Conservation (phyloP, 2,888 invertebrate genomes). For the Seira sanloemensis region DNA sequence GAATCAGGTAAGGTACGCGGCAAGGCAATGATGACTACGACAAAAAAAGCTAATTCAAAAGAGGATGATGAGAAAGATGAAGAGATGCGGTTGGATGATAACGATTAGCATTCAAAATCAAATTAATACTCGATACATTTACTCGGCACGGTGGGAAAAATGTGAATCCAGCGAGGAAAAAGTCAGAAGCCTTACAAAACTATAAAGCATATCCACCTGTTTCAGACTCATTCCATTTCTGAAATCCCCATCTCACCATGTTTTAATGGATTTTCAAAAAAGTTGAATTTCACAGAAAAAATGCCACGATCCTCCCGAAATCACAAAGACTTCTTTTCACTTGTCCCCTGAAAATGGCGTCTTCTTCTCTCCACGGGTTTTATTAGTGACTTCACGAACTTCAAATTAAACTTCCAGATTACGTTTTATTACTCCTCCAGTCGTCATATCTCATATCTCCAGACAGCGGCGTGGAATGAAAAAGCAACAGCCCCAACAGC, state of each 20-base stretch:
- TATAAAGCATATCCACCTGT: no score
- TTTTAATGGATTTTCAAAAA: no score
- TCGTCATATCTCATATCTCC: slow-evolving; percentile 61
- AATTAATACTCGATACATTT: slow-evolving; percentile 31
- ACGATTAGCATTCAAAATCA: slow-evolving; percentile 47
- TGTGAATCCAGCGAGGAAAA: no score
- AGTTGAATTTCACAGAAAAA: no score
- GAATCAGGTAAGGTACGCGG: neutral
- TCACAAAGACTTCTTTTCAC: no score
- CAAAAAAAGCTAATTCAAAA: slow-evolving; percentile 35
- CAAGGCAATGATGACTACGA: slow-evolving; percentile 13
- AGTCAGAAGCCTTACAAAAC: no score
- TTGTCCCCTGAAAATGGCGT: no score
- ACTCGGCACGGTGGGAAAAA: slow-evolving; percentile 30
- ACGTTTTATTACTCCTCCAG: slow-evolving; percentile 60
- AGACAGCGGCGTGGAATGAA: slow-evolving; percentile 29
- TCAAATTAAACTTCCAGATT: slow-evolving; percentile 68
- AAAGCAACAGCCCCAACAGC: slow-evolving; percentile 31
- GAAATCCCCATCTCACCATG: no score
- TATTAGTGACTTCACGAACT: slow-evolving; percentile 69
- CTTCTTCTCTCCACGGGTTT: slow-evolving; percentile 61
- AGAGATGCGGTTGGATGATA: slow-evolving; percentile 15
- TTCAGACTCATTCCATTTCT: no score
- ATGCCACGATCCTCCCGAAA: no score
- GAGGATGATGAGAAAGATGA: slow-evolving; percentile 36